phyloP scores from a whole-genome alignment of 2,113 vertebrate genomes.

The Prunella himalayana region DNA sequence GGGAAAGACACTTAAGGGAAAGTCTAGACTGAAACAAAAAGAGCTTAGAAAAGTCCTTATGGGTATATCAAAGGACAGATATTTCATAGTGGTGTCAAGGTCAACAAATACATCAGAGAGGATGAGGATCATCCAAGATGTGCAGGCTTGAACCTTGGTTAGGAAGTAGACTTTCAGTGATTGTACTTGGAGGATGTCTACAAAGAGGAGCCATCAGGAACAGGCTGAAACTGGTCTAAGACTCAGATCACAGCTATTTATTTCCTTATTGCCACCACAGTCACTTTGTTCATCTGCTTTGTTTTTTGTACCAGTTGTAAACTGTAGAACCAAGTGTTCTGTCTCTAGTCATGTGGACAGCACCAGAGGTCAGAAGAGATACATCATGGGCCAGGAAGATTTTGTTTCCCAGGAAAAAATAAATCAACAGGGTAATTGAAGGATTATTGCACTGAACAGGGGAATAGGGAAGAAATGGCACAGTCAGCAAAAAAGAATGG shows the following conservation, averaged over 20 bases:
- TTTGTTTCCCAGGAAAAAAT: neutral
- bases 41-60: neutral
- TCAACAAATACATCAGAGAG: neutral
- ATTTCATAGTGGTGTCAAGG: neutral
- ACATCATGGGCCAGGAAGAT: neutral
- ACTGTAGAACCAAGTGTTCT: neutral
- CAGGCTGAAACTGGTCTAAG: neutral
- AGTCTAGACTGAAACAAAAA: neutral
- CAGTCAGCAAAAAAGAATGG: neutral
- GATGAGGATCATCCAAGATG: neutral
- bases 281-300: neutral
- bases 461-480: neutral
- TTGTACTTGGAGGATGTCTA: neutral
- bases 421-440: neutral
- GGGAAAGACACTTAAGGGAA: neutral
- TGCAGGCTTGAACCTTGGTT: neutral
- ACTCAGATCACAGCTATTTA: neutral
- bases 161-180: neutral
- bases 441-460: neutral
- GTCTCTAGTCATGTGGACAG: neutral
- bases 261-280: neutral
- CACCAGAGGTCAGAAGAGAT: neutral
- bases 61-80: neutral
- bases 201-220: fast-evolving
- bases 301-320: neutral